phyloP scores from a whole-genome alignment of 2,797 vertebrate genomes.

The Protosalanx chinensis region DNA sequence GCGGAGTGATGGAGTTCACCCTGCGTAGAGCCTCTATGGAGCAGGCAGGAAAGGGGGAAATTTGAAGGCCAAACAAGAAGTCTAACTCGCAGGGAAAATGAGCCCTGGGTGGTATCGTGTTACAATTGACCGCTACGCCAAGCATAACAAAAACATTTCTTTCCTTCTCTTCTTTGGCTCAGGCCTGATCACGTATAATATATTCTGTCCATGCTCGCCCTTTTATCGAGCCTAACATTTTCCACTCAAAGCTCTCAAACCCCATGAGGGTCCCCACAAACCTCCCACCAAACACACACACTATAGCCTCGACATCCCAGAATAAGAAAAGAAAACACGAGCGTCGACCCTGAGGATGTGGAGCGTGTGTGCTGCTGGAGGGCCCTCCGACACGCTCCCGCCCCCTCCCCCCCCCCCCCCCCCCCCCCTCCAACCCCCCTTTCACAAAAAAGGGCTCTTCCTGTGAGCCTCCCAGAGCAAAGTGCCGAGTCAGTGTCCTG shows the following conservation, averaged over 20 bases:
- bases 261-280: background rate
- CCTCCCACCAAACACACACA: background rate
- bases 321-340: constrained; percentile 43
- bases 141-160: constrained; percentile 52
- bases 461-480: constrained; percentile 29
- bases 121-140: constrained; percentile 42
- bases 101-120: constrained; percentile 36
- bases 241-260: background rate
- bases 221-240: constrained; percentile 5
- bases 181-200: constrained; percentile 37
- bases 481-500: constrained; percentile 62
- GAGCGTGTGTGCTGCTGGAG: constrained; percentile 19
- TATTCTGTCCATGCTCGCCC: constrained; percentile 16
- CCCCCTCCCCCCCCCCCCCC: constrained; percentile 9
- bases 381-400: constrained; percentile 30
- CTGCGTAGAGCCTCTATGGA: constrained; percentile 21
- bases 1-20: background rate
- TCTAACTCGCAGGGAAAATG: constrained; percentile 41
- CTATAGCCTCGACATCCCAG: constrained; percentile 43
- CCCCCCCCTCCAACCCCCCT: constrained; percentile 13
- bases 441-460: background rate
- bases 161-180: constrained; percentile 12
- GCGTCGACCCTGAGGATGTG: constrained; percentile 27
- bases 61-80: constrained; percentile 51
- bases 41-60: constrained; percentile 47